These are phyloP conservation scores for Actias luna DNA, from an alignment of 2,888 invertebrate genomes.

Conservation along the genomic window DNA sequence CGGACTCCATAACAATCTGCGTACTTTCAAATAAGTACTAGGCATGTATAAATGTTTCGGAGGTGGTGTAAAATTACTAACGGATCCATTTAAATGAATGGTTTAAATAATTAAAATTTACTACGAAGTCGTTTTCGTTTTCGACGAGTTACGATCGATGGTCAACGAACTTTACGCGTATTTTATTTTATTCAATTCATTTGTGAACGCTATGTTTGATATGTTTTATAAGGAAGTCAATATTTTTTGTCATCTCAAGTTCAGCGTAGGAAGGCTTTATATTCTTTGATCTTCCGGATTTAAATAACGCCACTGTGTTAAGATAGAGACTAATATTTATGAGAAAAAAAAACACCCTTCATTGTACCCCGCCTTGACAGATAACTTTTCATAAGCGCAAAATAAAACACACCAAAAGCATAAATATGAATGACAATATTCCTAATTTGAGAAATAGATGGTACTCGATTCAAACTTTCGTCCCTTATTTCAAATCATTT, in stretches of 20 bases:
- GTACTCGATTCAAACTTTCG: too few relatives aligned
- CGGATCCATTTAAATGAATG: neutral
- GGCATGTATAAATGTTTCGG: neutral
- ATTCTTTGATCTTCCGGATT: neutral
- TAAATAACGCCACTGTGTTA: too few relatives aligned
- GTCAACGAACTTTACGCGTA: neutral
- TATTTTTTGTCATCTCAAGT: neutral
- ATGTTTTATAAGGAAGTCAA: neutral
- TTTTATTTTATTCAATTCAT: neutral
- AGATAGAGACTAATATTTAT: too few relatives aligned
- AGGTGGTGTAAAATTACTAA: neutral
- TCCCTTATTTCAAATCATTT: too few relatives aligned
- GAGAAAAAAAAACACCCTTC: too few relatives aligned
- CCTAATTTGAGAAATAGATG: too few relatives aligned
- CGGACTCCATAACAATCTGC: neutral
- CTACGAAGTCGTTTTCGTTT: neutral
- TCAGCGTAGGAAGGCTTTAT: neutral
- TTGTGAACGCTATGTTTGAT: neutral
- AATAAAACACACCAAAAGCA: too few relatives aligned
- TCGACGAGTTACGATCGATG: neutral
- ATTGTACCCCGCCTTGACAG: too few relatives aligned
- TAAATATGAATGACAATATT: too few relatives aligned
- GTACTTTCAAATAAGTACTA: neutral
- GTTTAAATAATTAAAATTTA: slow-evolving; percentile 3
- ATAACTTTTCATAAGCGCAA: too few relatives aligned